phyloP scores from a whole-genome alignment of 2,888 invertebrate genomes.

The Loripinus fragilis region DNA sequence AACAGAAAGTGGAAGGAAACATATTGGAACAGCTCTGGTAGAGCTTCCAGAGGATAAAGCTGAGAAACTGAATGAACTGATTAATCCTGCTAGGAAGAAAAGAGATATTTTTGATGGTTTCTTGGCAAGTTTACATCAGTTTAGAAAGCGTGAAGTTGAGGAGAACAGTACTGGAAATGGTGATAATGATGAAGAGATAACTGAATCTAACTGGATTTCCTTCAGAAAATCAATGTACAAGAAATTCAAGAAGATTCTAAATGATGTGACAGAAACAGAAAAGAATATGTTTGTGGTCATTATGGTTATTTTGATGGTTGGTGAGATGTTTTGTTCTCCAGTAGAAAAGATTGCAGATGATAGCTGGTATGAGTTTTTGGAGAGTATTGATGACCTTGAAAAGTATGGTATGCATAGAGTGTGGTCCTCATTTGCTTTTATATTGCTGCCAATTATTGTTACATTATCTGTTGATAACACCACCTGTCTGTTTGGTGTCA shows the following conservation, averaged over 20 bases:
- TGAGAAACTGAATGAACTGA: neutral
- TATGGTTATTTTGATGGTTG: slow-evolving; percentile 73
- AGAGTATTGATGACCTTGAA: slow-evolving; percentile 79
- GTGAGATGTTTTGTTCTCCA: slow-evolving; percentile 75
- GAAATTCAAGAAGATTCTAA: slow-evolving; percentile 50
- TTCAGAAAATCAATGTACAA: slow-evolving; percentile 12
- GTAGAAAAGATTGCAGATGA: slow-evolving; percentile 80
- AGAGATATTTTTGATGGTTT: neutral
- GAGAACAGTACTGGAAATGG: neutral
- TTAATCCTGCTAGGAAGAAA: neutral
- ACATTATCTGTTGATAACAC: slow-evolving; percentile 76
- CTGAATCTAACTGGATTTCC: slow-evolving; percentile 12
- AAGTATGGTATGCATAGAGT: slow-evolving; percentile 79
- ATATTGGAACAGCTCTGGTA: slow-evolving; percentile 23
- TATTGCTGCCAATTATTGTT: slow-evolving; percentile 74
- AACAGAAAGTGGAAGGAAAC: slow-evolving; percentile 4
- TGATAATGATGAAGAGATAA: slow-evolving; percentile 6
- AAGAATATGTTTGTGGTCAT: slow-evolving; percentile 72
- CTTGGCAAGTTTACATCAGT: neutral
- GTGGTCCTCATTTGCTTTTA: slow-evolving; percentile 77
- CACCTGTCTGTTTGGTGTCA: slow-evolving; percentile 74
- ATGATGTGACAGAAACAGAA: slow-evolving; percentile 60
- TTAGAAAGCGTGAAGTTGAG: neutral
- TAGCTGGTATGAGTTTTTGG: slow-evolving; percentile 81
- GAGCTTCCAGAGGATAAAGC: slow-evolving; percentile 16